phyloP scores from a whole-genome alignment of 2,797 vertebrate genomes.

The Gephyroberyx darwinii region DNA sequence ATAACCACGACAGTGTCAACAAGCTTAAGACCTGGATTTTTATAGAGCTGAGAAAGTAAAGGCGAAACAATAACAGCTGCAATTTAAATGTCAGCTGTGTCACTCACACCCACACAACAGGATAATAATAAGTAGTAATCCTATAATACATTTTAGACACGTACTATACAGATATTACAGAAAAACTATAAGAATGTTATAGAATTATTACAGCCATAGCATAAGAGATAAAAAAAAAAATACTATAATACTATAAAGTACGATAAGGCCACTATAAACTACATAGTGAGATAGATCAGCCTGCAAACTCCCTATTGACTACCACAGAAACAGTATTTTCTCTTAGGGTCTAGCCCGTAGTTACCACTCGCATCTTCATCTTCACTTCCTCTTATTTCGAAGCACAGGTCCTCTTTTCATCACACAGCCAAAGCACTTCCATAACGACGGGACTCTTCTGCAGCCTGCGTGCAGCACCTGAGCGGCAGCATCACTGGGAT shows the following conservation, averaged over 20 bases:
- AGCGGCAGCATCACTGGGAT: conserved; percentile 49
- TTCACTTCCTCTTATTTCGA: conserved; percentile 74
- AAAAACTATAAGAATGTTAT: no score
- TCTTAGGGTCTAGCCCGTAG: conserved; percentile 64
- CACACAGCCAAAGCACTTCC: conserved; percentile 15
- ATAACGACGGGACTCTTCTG: conserved; percentile 30
- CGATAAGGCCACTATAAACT: conserved; percentile 37
- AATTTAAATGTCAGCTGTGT: conserved; percentile 46
- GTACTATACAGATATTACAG: no score
- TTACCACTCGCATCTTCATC: conserved; percentile 94
- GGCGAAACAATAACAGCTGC: conserved; percentile 25
- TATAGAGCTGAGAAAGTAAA: conserved; percentile 3
- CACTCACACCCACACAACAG: conserved; percentile 18
- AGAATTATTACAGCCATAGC: background rate
- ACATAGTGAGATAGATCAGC: conserved; percentile 10
- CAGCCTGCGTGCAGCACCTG: conserved; percentile 43
- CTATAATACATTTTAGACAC: no score
- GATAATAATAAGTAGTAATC: background rate
- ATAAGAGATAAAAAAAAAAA: background rate
- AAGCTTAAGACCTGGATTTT: background rate
- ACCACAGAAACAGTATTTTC: conserved; percentile 28
- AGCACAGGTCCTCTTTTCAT: conserved; percentile 59
- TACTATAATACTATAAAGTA: conserved; percentile 38
- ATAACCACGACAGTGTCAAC: background rate
- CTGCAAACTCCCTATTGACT: conserved; percentile 45